Conservation (phyloP, 2,888 invertebrate genomes). For the Rutpela maculata region DNA sequence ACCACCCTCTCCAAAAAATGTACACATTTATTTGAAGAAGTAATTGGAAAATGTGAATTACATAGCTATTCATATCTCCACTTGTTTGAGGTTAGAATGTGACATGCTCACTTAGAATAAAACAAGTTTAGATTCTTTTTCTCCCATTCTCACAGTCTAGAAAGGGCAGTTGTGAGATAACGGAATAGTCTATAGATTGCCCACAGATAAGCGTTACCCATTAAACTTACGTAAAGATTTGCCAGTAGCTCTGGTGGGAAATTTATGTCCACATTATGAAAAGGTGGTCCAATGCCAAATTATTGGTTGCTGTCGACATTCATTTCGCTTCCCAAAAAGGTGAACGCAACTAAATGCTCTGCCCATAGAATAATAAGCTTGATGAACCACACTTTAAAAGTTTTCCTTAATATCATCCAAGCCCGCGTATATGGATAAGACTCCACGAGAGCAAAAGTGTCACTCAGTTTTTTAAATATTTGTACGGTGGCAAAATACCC, state of each 20-base stretch:
- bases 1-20: too few relatives aligned
- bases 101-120: conserved; percentile 38
- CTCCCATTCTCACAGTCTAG: conserved; percentile 60
- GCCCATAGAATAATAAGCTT: too few relatives aligned
- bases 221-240: conserved; percentile 31
- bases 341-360: too few relatives aligned
- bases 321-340: too few relatives aligned
- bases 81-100: conserved; percentile 67
- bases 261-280: conserved; percentile 21
- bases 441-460: too few relatives aligned
- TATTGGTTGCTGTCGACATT: too few relatives aligned
- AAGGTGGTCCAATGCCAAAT: too few relatives aligned
- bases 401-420: too few relatives aligned
- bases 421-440: too few relatives aligned
- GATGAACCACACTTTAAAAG: too few relatives aligned
- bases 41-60: conserved; percentile 68
- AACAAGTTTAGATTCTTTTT: conserved; percentile 10
- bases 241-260: conserved; percentile 22
- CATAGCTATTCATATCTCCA: conserved; percentile 67
- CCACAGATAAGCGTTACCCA: conserved; percentile 59
- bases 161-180: conserved; percentile 66
- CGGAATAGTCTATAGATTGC: conserved; percentile 70
- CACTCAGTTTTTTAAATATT: too few relatives aligned
- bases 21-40: conserved; percentile 58
- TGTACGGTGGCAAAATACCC: too few relatives aligned